Evolutionary conservation across 2,797 vertebrate species (phyloP).

Genomic region (Parambassis ranga): DNA sequence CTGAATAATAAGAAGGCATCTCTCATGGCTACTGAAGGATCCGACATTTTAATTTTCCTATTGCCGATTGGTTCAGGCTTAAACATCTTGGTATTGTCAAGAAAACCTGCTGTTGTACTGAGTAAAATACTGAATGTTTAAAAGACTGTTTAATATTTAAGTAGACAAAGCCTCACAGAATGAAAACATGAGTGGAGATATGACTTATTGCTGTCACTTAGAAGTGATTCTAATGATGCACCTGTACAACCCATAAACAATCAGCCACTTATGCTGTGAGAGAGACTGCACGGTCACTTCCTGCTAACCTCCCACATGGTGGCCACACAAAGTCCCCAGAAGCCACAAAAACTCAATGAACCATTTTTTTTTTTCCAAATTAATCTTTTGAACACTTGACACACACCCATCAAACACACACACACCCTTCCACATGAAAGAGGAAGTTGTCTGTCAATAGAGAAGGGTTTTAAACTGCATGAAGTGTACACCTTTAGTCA

Average conservation of each 20-base stretch:
- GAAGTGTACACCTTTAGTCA: not conserved
- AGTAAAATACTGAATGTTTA: not conserved
- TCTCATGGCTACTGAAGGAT: no score
- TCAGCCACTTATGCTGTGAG: slow-evolving; percentile 2
- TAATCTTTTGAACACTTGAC: not conserved
- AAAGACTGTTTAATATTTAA: slow-evolving; percentile 8
- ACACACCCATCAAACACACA: slow-evolving; percentile 12
- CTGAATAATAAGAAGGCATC: no score
- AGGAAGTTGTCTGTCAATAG: slow-evolving; percentile 3
- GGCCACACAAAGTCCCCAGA: not conserved
- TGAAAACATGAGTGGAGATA: not conserved
- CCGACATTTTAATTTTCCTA: no score
- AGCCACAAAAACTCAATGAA: slow-evolving; percentile 16
- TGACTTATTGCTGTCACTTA: not conserved
- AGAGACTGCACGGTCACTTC: not conserved
- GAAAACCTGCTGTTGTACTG: no score
- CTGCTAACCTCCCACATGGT: slow-evolving; percentile 24
- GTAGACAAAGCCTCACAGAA: not conserved
- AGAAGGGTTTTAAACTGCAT: not conserved
- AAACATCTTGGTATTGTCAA: no score
- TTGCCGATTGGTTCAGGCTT: no score
- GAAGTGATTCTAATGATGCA: slow-evolving; percentile 31
- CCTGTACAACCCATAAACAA: slow-evolving; percentile 34
- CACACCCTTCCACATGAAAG: slow-evolving; percentile 21
- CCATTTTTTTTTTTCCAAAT: not conserved